phyloP scores from a whole-genome alignment of 2,888 invertebrate species.

The Tanypteryx hageni region DNA sequence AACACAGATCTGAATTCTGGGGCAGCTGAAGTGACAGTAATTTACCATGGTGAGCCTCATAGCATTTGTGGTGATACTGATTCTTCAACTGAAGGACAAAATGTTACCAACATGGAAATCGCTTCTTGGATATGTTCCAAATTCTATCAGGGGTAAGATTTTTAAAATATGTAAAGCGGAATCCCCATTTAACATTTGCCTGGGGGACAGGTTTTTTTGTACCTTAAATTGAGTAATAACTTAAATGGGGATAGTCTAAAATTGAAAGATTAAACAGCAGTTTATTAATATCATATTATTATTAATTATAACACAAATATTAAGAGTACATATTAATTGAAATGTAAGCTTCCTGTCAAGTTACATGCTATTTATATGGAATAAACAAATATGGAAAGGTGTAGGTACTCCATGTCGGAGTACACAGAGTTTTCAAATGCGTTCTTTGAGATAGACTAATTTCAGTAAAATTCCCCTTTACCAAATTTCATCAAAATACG shows the following conservation, averaged over 20 bases:
- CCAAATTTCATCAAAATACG: background rate
- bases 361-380: too few species aligned
- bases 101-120: slow-evolving; percentile 38
- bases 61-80: slow-evolving; percentile 39
- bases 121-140: slow-evolving; percentile 52
- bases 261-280: too few species aligned
- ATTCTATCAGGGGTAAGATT: slow-evolving; percentile 45
- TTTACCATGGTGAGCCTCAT: slow-evolving; percentile 32
- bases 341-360: too few species aligned
- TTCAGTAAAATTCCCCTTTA: background rate
- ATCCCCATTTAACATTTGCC: too few species aligned
- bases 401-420: too few species aligned
- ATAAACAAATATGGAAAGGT: too few species aligned
- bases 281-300: too few species aligned
- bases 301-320: too few species aligned
- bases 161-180: background rate
- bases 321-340: too few species aligned
- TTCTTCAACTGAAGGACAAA: background rate
- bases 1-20: background rate
- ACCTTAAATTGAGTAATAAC: too few species aligned
- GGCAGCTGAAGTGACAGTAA: slow-evolving; percentile 43
- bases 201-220: too few species aligned
- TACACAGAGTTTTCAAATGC: background rate
- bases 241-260: too few species aligned
- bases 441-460: background rate